These are phyloP conservation scores for Diarsia rubi DNA, from an alignment of 2,888 invertebrate species.

Conservation along the genomic window DNA sequence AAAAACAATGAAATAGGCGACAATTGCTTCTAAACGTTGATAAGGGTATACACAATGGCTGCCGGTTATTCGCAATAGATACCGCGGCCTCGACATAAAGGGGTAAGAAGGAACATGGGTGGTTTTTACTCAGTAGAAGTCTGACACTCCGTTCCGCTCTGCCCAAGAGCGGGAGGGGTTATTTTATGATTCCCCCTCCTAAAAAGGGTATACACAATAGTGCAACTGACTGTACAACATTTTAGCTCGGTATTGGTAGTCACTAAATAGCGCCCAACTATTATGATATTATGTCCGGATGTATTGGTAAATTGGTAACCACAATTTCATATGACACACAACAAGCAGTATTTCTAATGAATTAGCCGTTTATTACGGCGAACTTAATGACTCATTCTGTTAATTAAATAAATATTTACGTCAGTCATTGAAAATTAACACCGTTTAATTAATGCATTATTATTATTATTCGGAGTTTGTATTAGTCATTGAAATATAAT, in stretches of 20 bases:
- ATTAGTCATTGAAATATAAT: conserved; percentile 44
- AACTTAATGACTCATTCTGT: conserved; percentile 27
- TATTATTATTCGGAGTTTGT: conserved; percentile 1
- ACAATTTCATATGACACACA: conserved; percentile 24
- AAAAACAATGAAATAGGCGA: no score
- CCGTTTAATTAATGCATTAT: conserved; percentile 29
- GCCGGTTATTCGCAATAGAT: no score
- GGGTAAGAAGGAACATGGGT: no score
- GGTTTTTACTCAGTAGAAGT: no score
- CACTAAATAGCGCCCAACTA: background rate
- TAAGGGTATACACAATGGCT: no score
- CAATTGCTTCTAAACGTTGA: no score
- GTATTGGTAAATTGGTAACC: conserved; percentile 17
- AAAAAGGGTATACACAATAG: no score
- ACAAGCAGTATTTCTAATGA: conserved; percentile 17
- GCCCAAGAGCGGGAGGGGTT: no score
- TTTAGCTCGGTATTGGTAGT: background rate
- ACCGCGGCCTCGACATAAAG: no score
- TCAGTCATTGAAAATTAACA: conserved; percentile 5
- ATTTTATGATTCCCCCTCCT: no score
- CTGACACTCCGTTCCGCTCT: no score
- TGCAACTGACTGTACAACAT: background rate
- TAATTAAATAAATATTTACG: conserved; percentile 32
- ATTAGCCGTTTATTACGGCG: conserved; percentile 12
- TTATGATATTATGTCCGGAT: background rate